Evolutionary conservation across 2,888 invertebrate genomes (phyloP).

Genomic region (Macrophya annulata): DNA sequence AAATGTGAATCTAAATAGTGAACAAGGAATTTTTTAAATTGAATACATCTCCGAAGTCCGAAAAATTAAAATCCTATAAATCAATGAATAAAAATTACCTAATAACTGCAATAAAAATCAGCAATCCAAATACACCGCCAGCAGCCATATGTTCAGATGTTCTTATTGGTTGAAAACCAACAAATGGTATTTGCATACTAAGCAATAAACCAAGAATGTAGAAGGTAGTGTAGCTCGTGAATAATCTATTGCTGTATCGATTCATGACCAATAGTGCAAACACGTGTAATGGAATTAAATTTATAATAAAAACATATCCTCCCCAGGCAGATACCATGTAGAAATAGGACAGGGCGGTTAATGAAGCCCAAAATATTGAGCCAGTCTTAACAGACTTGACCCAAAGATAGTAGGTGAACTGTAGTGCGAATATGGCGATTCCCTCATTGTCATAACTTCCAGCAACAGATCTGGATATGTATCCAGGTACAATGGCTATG

Average conservation of each 20-base stretch:
- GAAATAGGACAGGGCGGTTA: conserved; percentile 98
- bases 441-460: conserved; percentile 99
- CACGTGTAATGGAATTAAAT: conserved; percentile 98
- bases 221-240: conserved; percentile 98
- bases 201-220: conserved; percentile 96
- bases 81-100: conserved; percentile 78
- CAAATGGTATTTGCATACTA: conserved; percentile 98
- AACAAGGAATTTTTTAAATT: conserved; percentile 38
- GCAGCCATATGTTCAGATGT: conserved; percentile 99
- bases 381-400: conserved; percentile 99
- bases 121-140: conserved; percentile 95
- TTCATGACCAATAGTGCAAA: conserved; percentile 97
- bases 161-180: conserved; percentile 98
- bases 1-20: neutral
- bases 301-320: conserved; percentile 99
- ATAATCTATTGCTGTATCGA: conserved; percentile 94
- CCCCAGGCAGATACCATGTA: conserved; percentile 99
- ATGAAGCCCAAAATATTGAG: conserved; percentile 97
- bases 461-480: conserved; percentile 99
- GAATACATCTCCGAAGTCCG: neutral
- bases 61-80: neutral
- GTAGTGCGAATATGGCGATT: conserved; percentile 99
- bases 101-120: conserved; percentile 93
- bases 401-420: conserved; percentile 99
- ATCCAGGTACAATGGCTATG: conserved; percentile 99